Base-by-base conservation (phyloP, 2,113 vertebrate species). In the Oxyruncus cristatus region DNA sequence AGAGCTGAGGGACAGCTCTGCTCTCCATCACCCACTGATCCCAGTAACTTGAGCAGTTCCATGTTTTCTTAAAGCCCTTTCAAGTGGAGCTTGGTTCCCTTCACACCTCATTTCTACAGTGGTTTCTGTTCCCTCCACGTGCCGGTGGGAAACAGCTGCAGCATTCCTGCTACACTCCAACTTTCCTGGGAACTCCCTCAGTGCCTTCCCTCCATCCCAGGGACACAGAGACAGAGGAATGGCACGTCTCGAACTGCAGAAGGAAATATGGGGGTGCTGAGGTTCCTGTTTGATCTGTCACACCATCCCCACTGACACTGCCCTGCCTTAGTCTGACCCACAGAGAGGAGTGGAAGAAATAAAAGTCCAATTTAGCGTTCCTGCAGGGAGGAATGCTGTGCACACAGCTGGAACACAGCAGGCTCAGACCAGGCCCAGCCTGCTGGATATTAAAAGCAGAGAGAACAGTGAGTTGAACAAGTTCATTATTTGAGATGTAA, bases 11-110 rank as follows among this genome's bases (percentile, higher is more conserved):
- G 26, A 18, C 59, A 2, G 0, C 50, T 92, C 42, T 53, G 42
- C 52, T 46, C 56, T 14, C 65, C 0, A 0, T 22, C 89, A 58
- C 44, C 42, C 28, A 0, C 42, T 0, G 5, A 28, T 12, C 9
- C 27, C 81, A 20, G 92, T 44, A 94, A 95, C 62, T 20, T 0
- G 44, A 97, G 85, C 35, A 41, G 8, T 1, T 13, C 4, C 4
- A 1, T 11, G 66, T 49, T 96, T 75, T 22, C 78, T 46, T 47
- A 4, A 3, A 46, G 67, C 13, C 58, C 79, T 88, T 95, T 66
- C 72, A 90, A 92, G 78, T 8, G 32, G 21, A 44, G 88, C 92
- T 83, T 8, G 3, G 20, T 46, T 76, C 32, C 32, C 72, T 71
- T 78, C 79, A 66, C 75, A 6, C 32, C 72, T 92, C 67, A 6